Percentiles rank a stretch among this genome's conserved stretches.
These are phyloP conservation scores for Euclidia mi DNA, from an alignment of 2,888 invertebrate genomes.

Conservation along the genomic window DNA sequence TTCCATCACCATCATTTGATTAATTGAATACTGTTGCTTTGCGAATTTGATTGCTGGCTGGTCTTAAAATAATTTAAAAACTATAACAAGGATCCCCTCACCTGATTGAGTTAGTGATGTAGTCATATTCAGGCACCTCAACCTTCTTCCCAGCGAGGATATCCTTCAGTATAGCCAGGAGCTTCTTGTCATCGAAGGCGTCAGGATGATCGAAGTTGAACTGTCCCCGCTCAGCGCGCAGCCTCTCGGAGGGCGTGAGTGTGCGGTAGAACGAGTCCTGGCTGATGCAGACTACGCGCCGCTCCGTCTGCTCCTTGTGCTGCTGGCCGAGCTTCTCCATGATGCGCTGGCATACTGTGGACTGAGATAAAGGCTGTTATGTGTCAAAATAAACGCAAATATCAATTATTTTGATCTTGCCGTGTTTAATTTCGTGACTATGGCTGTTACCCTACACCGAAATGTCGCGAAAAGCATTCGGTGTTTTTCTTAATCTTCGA, in stretches of 20 bases:
- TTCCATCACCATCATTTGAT: no score
- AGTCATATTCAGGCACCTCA: slow-evolving; percentile 98
- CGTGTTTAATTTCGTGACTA: no score
- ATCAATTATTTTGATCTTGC: no score
- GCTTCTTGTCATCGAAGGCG: slow-evolving; percentile 97
- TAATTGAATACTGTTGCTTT: no score
- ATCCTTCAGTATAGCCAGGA: slow-evolving; percentile 94
- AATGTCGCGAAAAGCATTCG: no score
- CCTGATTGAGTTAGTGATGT: slow-evolving; percentile 95
- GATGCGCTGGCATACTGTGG: slow-evolving; percentile 99
- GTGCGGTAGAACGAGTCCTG: slow-evolving; percentile 99
- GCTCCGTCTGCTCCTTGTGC: slow-evolving; percentile 96
- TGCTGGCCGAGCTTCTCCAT: slow-evolving; percentile 99
- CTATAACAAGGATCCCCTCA: no score
- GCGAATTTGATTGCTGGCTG: no score
- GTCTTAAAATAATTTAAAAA: no score
- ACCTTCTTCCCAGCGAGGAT: slow-evolving; percentile 96
- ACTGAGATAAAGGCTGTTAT: slow-evolving; percentile 86
- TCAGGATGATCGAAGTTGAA: slow-evolving; percentile 99
- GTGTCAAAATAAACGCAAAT: no score
- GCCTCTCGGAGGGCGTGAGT: slow-evolving; percentile 94
- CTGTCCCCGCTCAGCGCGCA: slow-evolving; percentile 96
- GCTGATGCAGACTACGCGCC: slow-evolving; percentile 98
- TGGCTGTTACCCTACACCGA: no score
- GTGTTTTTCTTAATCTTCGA: no score